phyloP scores from a whole-genome alignment of 2,888 invertebrate species.

The Stictocephala bisonia region DNA sequence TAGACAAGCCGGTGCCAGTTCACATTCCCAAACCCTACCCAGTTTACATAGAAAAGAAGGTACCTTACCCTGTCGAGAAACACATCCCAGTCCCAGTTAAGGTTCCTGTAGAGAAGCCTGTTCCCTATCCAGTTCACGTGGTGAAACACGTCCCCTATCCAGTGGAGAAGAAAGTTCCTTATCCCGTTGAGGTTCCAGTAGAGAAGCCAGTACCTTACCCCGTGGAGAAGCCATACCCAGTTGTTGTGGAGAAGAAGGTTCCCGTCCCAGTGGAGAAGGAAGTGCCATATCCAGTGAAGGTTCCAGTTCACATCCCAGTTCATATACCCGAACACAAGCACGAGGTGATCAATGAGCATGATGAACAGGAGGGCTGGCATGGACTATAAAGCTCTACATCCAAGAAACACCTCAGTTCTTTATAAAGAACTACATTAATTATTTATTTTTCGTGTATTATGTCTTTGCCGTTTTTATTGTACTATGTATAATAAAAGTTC shows the following conservation, averaged over 20 bases:
- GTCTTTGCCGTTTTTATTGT: no score
- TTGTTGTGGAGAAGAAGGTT: conserved; percentile 54
- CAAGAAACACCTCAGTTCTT: no score
- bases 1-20: conserved; percentile 66
- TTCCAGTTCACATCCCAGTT: conserved; percentile 68
- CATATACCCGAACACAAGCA: conserved; percentile 65
- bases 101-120: conserved; percentile 47
- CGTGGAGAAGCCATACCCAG: conserved; percentile 48
- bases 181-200: conserved; percentile 50
- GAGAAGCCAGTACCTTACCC: conserved; percentile 53
- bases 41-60: conserved; percentile 78
- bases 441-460: no score
- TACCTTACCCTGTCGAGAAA: conserved; percentile 69
- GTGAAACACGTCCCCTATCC: conserved; percentile 51
- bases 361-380: no score
- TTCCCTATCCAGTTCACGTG: conserved; percentile 50
- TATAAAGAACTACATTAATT: no score
- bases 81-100: conserved; percentile 50
- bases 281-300: conserved; percentile 48
- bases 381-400: no score
- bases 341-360: neutral
- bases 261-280: conserved; percentile 53
- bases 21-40: conserved; percentile 82
- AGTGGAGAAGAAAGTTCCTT: conserved; percentile 44
- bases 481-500: no score